phyloP scores from a whole-genome alignment of 2,113 vertebrate species.

The Tapirus terrestris region DNA sequence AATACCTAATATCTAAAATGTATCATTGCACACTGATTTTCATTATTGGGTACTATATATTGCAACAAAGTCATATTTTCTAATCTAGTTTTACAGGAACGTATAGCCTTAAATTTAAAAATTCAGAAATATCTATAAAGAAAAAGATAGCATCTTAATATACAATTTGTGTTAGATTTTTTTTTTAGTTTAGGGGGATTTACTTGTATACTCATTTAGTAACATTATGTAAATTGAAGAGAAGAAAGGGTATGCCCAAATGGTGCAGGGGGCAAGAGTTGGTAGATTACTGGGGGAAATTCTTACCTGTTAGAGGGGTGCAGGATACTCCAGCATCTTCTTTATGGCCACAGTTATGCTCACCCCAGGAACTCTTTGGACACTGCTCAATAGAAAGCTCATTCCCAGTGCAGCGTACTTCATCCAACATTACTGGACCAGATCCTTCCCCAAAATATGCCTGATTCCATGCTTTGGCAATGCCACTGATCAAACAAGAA shows the following conservation, averaged over 20 bases:
- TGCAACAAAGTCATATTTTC: background rate
- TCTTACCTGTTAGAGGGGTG: constrained; percentile 91
- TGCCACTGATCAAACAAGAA: constrained; percentile 86
- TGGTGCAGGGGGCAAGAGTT: rapidly evolving
- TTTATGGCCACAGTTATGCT: constrained; percentile 96
- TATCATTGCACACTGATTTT: background rate
- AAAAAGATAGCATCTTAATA: background rate
- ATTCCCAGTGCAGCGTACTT: constrained; percentile 95
- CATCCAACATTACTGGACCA: constrained; percentile 93
- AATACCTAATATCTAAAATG: background rate
- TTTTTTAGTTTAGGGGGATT: background rate
- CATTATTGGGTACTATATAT: background rate
- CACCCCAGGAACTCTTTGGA: constrained; percentile 92
- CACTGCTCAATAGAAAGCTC: constrained; percentile 97
- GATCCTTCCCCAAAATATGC: constrained; percentile 94
- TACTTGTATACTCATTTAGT: background rate
- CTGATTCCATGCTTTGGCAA: constrained; percentile 92
- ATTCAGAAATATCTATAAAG: background rate
- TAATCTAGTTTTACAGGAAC: background rate
- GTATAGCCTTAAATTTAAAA: background rate
- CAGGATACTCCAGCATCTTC: constrained; percentile 98
- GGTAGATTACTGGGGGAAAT: background rate
- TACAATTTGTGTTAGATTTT: background rate
- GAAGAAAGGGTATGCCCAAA: background rate
- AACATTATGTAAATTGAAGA: background rate